Percentiles rank a stretch among this genome's conserved stretches.
These are phyloP conservation scores for Apogon hyalosoma DNA, from an alignment of 2,797 vertebrate species.

Conservation along the genomic window DNA sequence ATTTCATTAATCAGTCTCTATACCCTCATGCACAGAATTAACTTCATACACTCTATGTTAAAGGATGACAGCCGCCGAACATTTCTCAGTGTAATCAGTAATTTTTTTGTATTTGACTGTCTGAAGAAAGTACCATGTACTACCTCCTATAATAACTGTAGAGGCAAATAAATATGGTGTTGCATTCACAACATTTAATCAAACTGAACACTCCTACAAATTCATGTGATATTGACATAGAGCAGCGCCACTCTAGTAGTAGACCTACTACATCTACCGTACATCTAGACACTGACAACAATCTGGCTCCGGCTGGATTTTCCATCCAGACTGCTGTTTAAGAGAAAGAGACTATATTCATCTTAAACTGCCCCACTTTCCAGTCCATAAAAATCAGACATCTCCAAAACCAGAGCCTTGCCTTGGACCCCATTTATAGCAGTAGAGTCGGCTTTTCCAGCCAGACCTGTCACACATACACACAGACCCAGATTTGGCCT, in stretches of 20 bases:
- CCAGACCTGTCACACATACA: slow-evolving; percentile 56
- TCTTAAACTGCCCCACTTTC: slow-evolving; percentile 72
- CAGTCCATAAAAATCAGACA: slow-evolving; percentile 75
- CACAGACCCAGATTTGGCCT: slow-evolving; percentile 33
- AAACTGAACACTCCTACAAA: slow-evolving; percentile 19
- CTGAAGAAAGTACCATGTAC: too few relatives aligned
- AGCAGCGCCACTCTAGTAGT: slow-evolving; percentile 24
- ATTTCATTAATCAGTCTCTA: neutral
- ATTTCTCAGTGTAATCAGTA: neutral
- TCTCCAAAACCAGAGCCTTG: slow-evolving; percentile 62
- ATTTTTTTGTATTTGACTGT: neutral
- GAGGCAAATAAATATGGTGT: too few relatives aligned
- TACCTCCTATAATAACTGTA: too few relatives aligned
- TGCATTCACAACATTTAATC: neutral
- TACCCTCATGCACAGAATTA: neutral
- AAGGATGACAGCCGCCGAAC: neutral
- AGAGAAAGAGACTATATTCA: slow-evolving; percentile 64
- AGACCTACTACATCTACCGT: slow-evolving; percentile 36
- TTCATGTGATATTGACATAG: slow-evolving; percentile 22
- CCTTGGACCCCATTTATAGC: slow-evolving; percentile 65
- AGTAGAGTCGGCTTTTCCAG: slow-evolving; percentile 54
- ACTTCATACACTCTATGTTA: neutral
- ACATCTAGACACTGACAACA: slow-evolving; percentile 47
- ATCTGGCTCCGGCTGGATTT: slow-evolving; percentile 57
- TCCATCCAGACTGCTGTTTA: slow-evolving; percentile 60